A percentile compares a stretch with the other conserved stretches of the same genome.
phyloP scores from a whole-genome alignment of 1,140 invertebrate species.

The Eupristina koningsbergeri region DNA sequence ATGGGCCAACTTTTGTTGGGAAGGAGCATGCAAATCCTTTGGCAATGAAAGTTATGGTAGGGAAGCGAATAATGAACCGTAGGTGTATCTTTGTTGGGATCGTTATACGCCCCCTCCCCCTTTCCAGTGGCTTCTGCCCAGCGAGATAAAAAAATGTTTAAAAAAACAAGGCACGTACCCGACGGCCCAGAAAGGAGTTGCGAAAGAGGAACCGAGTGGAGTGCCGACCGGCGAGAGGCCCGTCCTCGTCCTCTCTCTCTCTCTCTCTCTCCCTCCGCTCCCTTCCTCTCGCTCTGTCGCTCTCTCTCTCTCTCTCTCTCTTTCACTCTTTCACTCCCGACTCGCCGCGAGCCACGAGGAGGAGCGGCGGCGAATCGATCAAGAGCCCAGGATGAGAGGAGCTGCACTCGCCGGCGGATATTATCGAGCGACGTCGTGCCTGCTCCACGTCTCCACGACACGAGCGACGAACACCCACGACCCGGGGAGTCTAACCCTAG shows the following conservation, averaged over 20 bases:
- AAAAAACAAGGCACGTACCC: background rate
- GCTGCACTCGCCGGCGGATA: slow-evolving; percentile 18
- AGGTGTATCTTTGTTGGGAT: background rate
- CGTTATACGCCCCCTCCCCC: background rate
- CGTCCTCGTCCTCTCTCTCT: background rate
- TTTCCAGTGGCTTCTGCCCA: too few relatives aligned
- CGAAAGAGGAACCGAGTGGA: slow-evolving; percentile 19
- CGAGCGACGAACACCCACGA: background rate
- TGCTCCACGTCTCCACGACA: too few relatives aligned
- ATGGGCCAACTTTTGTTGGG: background rate
- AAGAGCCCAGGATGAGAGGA: slow-evolving; percentile 36
- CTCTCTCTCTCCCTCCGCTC: background rate
- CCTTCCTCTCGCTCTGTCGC: too few relatives aligned
- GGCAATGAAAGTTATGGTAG: background rate
- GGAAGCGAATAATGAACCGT: background rate
- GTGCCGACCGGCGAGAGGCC: background rate
- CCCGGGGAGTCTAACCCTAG: too few relatives aligned
- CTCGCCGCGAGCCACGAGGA: background rate
- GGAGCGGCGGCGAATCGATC: slow-evolving; percentile 12
- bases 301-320: background rate
- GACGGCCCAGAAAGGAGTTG: slow-evolving; percentile 10
- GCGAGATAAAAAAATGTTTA: background rate
- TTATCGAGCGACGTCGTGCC: slow-evolving; percentile 46
- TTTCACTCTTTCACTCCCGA: background rate
- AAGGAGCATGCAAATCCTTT: background rate